Conservation (phyloP, 1,140 invertebrate genomes). For the Microvelia longipes region DNA sequence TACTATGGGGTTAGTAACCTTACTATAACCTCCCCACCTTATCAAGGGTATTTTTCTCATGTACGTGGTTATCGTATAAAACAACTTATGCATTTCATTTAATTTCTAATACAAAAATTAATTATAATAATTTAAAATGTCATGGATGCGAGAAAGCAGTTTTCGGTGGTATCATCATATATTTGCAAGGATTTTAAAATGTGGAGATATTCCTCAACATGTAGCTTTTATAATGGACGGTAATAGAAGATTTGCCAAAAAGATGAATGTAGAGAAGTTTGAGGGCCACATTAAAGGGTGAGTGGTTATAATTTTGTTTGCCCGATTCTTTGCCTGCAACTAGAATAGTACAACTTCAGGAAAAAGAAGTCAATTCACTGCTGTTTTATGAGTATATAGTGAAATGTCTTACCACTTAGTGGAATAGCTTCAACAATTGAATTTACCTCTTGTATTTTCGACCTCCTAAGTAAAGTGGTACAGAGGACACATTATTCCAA, state of each 20-base stretch:
- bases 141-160: slow-evolving; percentile 61
- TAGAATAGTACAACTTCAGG: too few relatives aligned
- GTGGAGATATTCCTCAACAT: slow-evolving; percentile 73
- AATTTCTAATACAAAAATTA: too few relatives aligned
- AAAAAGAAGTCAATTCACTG: slow-evolving; percentile 1
- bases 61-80: too few relatives aligned
- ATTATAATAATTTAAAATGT: too few relatives aligned
- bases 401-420: neutral
- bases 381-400: too few relatives aligned
- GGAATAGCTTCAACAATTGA: too few relatives aligned
- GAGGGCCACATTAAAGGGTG: slow-evolving; percentile 78
- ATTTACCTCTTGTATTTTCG: too few relatives aligned
- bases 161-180: slow-evolving; percentile 59
- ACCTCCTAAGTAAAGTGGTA: too few relatives aligned
- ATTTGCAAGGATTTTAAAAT: slow-evolving; percentile 60
- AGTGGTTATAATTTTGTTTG: slow-evolving; percentile 13
- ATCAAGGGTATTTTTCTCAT: too few relatives aligned
- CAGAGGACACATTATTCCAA: too few relatives aligned
- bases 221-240: slow-evolving; percentile 98
- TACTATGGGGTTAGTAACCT: neutral
- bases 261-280: slow-evolving; percentile 53
- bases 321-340: slow-evolving; percentile 1
- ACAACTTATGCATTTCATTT: too few relatives aligned
- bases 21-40: neutral
- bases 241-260: slow-evolving; percentile 84